These are phyloP conservation scores for Craniophora ligustri DNA, from an alignment of 2,888 invertebrate genomes.

Conservation along the genomic window DNA sequence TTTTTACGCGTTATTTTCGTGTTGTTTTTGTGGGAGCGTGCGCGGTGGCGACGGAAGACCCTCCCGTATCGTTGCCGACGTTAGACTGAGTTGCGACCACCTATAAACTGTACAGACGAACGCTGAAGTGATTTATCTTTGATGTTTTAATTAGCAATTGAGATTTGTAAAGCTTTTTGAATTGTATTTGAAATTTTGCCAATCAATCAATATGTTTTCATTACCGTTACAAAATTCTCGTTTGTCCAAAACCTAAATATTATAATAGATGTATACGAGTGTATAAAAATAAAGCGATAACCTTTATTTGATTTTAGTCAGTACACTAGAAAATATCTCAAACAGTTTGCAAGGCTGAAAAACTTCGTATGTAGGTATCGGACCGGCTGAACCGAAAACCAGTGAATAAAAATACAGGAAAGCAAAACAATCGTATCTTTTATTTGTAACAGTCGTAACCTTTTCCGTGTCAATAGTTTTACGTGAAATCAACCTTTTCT, in stretches of 20 bases:
- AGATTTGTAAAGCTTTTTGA: constrained; percentile 35
- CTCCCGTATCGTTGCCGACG: constrained; percentile 68
- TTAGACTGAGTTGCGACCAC: constrained; percentile 73
- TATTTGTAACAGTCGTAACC: constrained; percentile 23
- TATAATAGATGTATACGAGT: too few species aligned
- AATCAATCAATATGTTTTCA: too few species aligned
- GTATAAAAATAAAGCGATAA: too few species aligned
- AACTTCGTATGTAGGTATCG: too few species aligned
- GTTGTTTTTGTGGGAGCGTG: constrained; percentile 55
- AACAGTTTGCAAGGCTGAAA: too few species aligned
- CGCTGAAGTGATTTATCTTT: constrained; percentile 57
- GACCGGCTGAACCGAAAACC: too few species aligned
- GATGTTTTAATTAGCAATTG: constrained; percentile 56
- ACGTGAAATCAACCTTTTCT: constrained; percentile 21
- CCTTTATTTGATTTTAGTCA: too few species aligned
- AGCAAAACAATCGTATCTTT: background rate
- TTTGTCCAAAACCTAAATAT: too few species aligned
- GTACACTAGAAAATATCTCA: too few species aligned
- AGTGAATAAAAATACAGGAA: background rate
- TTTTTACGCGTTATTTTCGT: constrained; percentile 38
- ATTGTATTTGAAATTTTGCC: constrained; percentile 25
- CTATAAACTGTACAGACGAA: constrained; percentile 63
- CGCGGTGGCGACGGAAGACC: constrained; percentile 57
- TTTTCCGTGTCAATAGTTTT: constrained; percentile 31
- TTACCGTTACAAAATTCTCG: too few species aligned